Conservation (phyloP, 2,888 invertebrate genomes). For the Diogma glabrata region DNA sequence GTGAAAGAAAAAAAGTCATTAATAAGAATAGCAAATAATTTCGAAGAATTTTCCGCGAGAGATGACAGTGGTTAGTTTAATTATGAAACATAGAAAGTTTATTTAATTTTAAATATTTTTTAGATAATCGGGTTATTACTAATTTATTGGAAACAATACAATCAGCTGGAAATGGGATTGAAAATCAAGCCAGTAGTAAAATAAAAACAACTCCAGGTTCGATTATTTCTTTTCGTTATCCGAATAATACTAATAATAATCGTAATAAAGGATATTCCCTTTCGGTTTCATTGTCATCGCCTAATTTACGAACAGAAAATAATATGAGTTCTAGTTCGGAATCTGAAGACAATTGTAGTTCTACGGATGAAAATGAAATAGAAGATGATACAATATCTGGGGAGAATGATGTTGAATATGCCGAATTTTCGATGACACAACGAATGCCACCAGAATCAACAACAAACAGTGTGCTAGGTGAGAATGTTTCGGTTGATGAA, state of each 20-base stretch:
- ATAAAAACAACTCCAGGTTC: not conserved
- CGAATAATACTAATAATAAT: not conserved
- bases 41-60: not conserved
- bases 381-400: constrained; percentile 78
- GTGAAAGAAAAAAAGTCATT: constrained; percentile 5
- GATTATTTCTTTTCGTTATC: not conserved
- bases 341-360: constrained; percentile 46
- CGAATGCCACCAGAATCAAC: constrained; percentile 23
- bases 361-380: constrained; percentile 70
- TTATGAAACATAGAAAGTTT: not conserved
- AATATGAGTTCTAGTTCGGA: constrained; percentile 16
- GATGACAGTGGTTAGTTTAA: not conserved
- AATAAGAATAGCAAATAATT: constrained; percentile 1
- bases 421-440: constrained; percentile 42
- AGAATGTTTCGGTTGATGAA: constrained; percentile 30
- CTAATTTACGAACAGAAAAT: constrained; percentile 33
- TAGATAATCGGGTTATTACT: constrained; percentile 3
- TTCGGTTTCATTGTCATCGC: constrained; percentile 38
- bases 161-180: constrained; percentile 6
- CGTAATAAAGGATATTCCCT: not conserved
- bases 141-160: constrained; percentile 1
- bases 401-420: constrained; percentile 58
- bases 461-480: not conserved
- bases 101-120: not conserved
- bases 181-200: constrained; percentile 1